A percentile compares a stretch with the other conserved stretches of the same genome.
These are phyloP conservation scores for Talpa occidentalis DNA, from an alignment of 2,113 vertebrate genomes.

Conservation along the genomic window DNA sequence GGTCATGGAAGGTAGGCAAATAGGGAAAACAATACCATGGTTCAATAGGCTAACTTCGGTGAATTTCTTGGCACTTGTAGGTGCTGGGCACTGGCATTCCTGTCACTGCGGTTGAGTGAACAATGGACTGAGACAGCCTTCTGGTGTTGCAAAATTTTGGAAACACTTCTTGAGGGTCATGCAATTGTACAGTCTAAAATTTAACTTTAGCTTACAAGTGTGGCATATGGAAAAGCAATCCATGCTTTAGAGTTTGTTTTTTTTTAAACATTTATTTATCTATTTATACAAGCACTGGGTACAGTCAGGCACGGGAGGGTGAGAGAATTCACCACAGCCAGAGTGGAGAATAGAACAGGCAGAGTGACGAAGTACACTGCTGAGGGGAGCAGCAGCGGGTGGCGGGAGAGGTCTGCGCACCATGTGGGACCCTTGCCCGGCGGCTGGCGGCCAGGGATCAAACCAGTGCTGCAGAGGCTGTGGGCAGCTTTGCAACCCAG, in stretches of 20 bases:
- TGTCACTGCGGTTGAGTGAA: not conserved
- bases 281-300: no score
- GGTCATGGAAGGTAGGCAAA: not conserved
- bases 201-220: not conserved
- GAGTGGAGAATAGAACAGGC: no score
- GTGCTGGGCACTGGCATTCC: not conserved
- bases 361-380: no score
- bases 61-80: not conserved
- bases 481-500: no score
- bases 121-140: not conserved
- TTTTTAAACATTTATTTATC: no score
- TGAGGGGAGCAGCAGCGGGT: no score
- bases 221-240: not conserved
- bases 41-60: not conserved
- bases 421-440: no score
- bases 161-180: slow-evolving; percentile 16
- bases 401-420: no score
- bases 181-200: slow-evolving; percentile 11
- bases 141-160: not conserved
- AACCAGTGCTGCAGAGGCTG: no score
- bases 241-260: not conserved
- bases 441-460: no score
- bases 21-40: not conserved
- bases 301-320: no score
- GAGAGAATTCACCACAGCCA: no score